A percentile compares a stretch with the other conserved stretches of the same genome.
Evolutionary conservation across 2,888 invertebrate species (phyloP).

Genomic region (Arenicola marina): DNA sequence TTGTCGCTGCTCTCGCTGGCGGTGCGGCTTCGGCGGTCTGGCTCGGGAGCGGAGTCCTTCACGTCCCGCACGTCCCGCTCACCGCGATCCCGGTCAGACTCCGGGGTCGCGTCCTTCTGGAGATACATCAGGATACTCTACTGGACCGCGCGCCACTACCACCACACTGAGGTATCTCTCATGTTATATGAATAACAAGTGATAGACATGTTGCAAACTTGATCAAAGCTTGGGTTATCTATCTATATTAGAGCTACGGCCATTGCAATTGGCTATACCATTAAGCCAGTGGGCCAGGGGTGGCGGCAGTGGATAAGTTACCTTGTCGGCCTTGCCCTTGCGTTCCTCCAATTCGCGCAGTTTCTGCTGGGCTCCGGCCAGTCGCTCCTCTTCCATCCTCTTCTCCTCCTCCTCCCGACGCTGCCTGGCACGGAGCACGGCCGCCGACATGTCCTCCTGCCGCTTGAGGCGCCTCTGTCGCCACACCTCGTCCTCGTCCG

Average conservation of each 20-base stretch:
- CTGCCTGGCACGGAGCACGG: conserved; percentile 75
- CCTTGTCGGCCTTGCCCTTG: conserved; percentile 14
- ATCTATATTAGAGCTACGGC: too few species aligned
- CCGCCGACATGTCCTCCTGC: conserved; percentile 64
- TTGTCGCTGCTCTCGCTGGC: conserved; percentile 60
- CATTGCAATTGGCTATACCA: too few species aligned
- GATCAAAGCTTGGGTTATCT: too few species aligned
- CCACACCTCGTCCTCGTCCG: conserved; percentile 19
- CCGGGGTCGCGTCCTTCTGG: too few species aligned
- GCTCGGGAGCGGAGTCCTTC: not conserved
- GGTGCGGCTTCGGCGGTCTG: conserved; percentile 34
- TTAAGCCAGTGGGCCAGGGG: too few species aligned
- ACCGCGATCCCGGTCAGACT: too few species aligned
- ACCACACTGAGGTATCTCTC: too few species aligned
- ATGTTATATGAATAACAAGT: too few species aligned
- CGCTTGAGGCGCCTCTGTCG: conserved; percentile 12
- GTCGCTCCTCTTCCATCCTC: conserved; percentile 40
- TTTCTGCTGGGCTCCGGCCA: conserved; percentile 68
- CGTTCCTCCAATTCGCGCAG: conserved; percentile 71
- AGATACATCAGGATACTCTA: too few species aligned
- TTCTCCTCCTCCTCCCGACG: conserved; percentile 86
- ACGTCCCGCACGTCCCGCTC: too few species aligned
- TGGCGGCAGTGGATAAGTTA: not conserved
- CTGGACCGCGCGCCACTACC: too few species aligned
- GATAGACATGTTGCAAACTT: too few species aligned